Evolutionary conservation across 2,888 invertebrate species (phyloP), one percentile per base, ranked within the genome.

Genomic region (Amiota mariae): DNA sequence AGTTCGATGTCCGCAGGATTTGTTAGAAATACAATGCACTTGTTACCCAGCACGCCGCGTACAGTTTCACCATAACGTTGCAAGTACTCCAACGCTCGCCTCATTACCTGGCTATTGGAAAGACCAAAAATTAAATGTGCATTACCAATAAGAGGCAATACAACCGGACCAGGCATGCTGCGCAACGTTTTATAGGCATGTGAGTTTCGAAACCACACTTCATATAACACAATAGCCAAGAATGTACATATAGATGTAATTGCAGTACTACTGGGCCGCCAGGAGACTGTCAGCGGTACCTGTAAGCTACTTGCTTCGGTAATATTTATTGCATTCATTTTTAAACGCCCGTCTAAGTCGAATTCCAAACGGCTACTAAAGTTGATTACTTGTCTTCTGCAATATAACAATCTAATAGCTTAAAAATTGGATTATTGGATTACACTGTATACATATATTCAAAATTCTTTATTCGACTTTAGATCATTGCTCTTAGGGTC

Each of bases 1-100:
- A 94, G 90, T 87, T 95, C 94, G 0, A 93, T 92, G 82, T 94
- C 94, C 0, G 92, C 90, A 1, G 94, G 93, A 76, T 94, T 93
- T 0, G 90, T 87, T 24, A 94, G 89, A 87, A 94, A 94, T 9
- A 94, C 90, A 0, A 93, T 6, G 9, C 94, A 90, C 81, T 93
- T 93, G 1, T 92, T 92, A 8, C 94, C 94, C 46, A 72, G 46
- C 15, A 56, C n/a, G 13, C 64, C 64, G 64, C 64, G 63, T 12
- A 64, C 64, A 8, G 72, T 72, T 61, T 72, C 72, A 18, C 72
- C 72, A 18, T 64, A 72, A 12, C 46, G 12, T n/a, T 64, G 51
- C 64, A 64, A 56, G 56, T 64, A 72, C 9, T n/a, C 46, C 54
- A 72, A 13, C 8, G 72, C 72, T n/a, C 24, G 48, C 47, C 46